Percentiles rank a stretch among this genome's conserved stretches.
phyloP scores from a whole-genome alignment of 2,888 invertebrate genomes.

The Oligia latruncula region DNA sequence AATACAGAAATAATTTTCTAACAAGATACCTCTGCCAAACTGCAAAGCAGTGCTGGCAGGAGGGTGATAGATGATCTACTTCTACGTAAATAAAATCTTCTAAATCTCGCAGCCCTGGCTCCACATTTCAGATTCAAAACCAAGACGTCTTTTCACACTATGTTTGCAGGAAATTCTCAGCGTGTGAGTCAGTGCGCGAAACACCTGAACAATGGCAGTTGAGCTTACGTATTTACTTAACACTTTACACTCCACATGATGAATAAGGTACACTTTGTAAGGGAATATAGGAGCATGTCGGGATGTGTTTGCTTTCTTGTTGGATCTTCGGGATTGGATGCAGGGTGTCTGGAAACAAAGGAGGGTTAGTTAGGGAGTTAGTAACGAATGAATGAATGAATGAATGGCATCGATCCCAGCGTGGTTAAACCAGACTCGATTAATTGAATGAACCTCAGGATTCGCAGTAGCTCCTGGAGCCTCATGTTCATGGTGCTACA shows the following conservation, averaged over 20 bases:
- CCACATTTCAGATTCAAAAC: slow-evolving; percentile 32
- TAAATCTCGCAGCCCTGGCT: slow-evolving; percentile 24
- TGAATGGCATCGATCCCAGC: too few relatives aligned
- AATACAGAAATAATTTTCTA: too few relatives aligned
- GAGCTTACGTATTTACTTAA: slow-evolving; percentile 74
- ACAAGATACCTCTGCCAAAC: too few relatives aligned
- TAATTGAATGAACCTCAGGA: too few relatives aligned
- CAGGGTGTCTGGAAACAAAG: slow-evolving; percentile 54
- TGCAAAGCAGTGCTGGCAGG: too few relatives aligned
- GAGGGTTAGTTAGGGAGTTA: slow-evolving; percentile 35
- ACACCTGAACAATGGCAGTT: slow-evolving; percentile 74
- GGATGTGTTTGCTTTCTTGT: slow-evolving; percentile 26
- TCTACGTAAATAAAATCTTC: neutral
- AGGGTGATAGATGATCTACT: neutral
- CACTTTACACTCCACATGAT: slow-evolving; percentile 61
- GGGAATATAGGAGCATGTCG: slow-evolving; percentile 6
- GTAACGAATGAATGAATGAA: neutral
- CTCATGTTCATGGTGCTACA: too few relatives aligned
- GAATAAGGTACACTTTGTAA: slow-evolving; percentile 56
- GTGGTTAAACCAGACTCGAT: too few relatives aligned
- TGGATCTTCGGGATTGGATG: slow-evolving; percentile 34
- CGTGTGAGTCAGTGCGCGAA: slow-evolving; percentile 71
- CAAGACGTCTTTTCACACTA: slow-evolving; percentile 32
- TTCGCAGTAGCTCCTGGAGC: too few relatives aligned
- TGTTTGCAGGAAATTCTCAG: slow-evolving; percentile 67